Evolutionary conservation across 2,888 invertebrate genomes (phyloP).

Genomic region (Watsonalla binaria): DNA sequence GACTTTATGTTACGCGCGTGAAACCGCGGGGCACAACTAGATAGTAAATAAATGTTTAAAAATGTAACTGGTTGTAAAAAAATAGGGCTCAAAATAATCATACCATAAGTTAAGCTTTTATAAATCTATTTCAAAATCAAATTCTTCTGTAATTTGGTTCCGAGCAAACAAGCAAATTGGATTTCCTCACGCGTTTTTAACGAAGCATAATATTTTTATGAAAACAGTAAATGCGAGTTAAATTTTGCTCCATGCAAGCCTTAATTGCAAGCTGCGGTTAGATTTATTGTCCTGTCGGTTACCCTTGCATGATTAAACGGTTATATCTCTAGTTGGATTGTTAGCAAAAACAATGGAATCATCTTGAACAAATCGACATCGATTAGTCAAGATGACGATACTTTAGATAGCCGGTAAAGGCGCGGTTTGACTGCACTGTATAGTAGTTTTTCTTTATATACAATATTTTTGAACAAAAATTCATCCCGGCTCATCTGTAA

Average conservation of each 20-base stretch:
- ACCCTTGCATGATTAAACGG: background rate
- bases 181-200: background rate
- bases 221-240: background rate
- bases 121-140: background rate
- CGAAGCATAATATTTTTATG: background rate
- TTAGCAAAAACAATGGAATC: background rate
- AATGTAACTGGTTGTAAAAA: too few species aligned
- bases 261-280: conserved; percentile 3
- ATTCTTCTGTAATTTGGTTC: background rate
- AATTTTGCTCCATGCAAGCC: background rate
- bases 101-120: background rate
- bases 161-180: background rate
- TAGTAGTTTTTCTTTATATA: too few species aligned
- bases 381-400: background rate
- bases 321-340: background rate
- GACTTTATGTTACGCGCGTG: too few species aligned
- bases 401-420: too few species aligned
- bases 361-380: background rate
- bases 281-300: background rate
- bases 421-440: too few species aligned
- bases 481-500: too few species aligned
- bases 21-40: too few species aligned
- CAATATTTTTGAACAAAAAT: too few species aligned
- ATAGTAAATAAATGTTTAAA: too few species aligned
- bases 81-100: too few species aligned